These are phyloP conservation scores for Lophotriccus pileatus DNA, from an alignment of 2,797 vertebrate genomes.

Conservation along the genomic window DNA sequence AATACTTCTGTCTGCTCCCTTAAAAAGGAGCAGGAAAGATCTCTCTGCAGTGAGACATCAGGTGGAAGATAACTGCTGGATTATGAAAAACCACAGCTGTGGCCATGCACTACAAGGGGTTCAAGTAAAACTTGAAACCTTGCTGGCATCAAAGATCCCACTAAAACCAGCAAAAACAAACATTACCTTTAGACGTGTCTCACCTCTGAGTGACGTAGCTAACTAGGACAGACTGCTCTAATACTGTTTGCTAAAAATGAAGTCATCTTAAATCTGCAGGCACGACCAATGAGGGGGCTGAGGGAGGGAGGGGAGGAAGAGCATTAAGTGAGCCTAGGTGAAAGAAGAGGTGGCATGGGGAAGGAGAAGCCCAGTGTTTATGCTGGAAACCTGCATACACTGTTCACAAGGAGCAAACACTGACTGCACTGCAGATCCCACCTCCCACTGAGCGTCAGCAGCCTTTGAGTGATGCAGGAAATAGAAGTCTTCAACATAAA, in stretches of 20 bases:
- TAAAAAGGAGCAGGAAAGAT: background rate
- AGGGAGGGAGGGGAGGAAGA: too few species aligned
- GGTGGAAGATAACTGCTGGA: background rate
- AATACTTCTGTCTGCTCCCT: background rate
- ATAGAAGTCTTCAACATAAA: background rate
- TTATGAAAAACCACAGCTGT: background rate
- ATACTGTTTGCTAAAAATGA: background rate
- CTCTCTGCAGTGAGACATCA: background rate
- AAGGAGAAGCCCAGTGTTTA: background rate
- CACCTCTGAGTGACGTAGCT: fast-evolving
- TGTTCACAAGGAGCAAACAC: background rate
- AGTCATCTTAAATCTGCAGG: background rate
- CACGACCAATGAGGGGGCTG: background rate
- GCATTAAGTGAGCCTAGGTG: background rate
- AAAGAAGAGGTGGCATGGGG: background rate
- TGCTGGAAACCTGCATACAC: background rate
- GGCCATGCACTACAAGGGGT: too few species aligned
- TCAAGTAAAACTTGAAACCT: background rate
- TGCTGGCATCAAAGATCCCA: background rate
- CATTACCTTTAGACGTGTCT: background rate
- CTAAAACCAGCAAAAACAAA: background rate
- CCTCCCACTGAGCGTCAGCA: background rate
- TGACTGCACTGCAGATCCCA: background rate
- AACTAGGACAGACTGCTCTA: background rate
- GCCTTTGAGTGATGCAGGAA: background rate